These are phyloP conservation scores for Bicyclus anynana DNA, from an alignment of 1,140 invertebrate genomes.

Conservation along the genomic window DNA sequence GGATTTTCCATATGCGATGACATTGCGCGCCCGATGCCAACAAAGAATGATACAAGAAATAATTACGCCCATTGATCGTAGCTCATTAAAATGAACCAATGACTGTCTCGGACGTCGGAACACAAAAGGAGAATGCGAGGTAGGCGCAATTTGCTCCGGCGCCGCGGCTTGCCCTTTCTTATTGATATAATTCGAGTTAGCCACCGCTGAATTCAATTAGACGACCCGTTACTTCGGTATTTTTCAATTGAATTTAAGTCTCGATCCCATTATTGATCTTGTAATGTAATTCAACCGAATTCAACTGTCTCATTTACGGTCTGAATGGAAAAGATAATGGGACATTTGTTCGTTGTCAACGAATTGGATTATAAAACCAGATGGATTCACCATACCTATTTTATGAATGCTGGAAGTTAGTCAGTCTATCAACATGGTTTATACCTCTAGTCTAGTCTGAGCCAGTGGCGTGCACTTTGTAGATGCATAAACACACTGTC, in stretches of 20 bases:
- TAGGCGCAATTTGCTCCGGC: constrained; percentile 62
- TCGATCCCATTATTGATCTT: constrained; percentile 8
- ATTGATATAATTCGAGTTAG: constrained; percentile 56
- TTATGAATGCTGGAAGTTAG: too few relatives aligned
- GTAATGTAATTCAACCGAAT: neutral
- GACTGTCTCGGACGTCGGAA: constrained; percentile 36
- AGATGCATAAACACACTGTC: too few relatives aligned
- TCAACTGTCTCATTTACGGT: constrained; percentile 1
- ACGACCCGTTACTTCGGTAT: constrained; percentile 47
- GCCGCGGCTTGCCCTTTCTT: constrained; percentile 57
- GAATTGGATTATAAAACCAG: neutral
- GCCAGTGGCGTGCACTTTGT: too few relatives aligned
- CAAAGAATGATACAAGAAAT: constrained; percentile 72
- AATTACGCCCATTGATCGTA: constrained; percentile 72
- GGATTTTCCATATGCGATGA: constrained; percentile 49
- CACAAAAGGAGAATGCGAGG: constrained; percentile 50
- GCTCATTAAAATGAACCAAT: constrained; percentile 71
- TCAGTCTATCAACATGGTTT: too few relatives aligned
- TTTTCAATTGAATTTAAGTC: constrained; percentile 45
- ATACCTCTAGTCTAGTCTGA: too few relatives aligned
- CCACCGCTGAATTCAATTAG: constrained; percentile 66
- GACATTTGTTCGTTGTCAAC: neutral
- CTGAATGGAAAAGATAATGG: constrained; percentile 2
- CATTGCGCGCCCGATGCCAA: constrained; percentile 51
- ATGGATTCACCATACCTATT: neutral